Evolutionary conservation across 2,797 vertebrate genomes (phyloP).

Genomic region (Delichon dasypus): DNA sequence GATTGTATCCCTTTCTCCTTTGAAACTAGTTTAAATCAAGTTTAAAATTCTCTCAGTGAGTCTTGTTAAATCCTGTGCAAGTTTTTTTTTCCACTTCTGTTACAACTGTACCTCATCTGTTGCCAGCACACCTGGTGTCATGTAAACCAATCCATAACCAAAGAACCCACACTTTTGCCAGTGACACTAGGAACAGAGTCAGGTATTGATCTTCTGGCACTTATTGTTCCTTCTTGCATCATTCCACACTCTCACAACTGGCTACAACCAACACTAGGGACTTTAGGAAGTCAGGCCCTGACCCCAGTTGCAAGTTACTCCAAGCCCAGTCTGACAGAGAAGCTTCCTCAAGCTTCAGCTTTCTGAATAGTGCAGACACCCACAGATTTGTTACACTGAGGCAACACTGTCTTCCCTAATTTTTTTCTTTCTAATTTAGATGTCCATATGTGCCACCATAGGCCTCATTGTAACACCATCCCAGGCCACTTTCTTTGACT

Average conservation of each 20-base stretch:
- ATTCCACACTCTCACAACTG: background rate
- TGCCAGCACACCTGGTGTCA: background rate
- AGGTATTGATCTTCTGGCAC: background rate
- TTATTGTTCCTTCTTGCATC: background rate
- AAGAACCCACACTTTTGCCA: background rate
- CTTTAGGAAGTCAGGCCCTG: background rate
- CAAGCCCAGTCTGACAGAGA: accelerated
- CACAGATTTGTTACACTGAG: background rate
- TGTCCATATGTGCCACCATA: background rate
- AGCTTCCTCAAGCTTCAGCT: background rate
- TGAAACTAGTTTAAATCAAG: background rate
- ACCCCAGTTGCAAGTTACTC: accelerated
- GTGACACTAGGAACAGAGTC: background rate
- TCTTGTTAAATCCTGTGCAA: background rate
- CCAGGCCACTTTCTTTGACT: background rate
- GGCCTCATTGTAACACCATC: background rate
- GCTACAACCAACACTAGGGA: background rate
- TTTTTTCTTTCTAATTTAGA: background rate
- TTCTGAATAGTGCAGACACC: background rate
- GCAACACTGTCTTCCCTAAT: background rate
- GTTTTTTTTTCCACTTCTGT: background rate
- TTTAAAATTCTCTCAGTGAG: background rate
- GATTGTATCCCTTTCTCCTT: background rate
- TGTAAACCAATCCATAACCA: background rate
- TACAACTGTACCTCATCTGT: too few species aligned